Conservation (phyloP, 2,797 vertebrate species). For the Sphenopsis melanotis region DNA sequence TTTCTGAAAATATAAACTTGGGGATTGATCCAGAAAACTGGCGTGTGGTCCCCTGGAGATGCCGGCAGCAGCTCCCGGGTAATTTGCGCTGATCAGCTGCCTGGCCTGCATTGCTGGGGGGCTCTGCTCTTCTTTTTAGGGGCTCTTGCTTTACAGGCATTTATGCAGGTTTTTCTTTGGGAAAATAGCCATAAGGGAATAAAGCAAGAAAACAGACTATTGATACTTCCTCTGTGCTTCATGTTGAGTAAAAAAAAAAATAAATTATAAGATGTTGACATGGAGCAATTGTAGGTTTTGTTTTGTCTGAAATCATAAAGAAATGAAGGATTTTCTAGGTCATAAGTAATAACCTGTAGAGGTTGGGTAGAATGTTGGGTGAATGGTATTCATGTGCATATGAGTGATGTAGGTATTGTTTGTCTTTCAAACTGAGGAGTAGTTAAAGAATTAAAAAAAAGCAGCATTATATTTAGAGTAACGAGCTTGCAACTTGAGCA, state of each 20-base stretch:
- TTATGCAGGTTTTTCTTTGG: constrained; percentile 9
- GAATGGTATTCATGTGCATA: neutral
- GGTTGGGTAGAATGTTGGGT: neutral
- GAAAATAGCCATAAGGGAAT: neutral
- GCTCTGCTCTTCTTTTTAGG: neutral
- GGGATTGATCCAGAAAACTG: constrained; percentile 69
- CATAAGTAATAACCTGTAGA: neutral
- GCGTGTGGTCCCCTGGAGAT: constrained; percentile 5
- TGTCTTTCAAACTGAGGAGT: neutral
- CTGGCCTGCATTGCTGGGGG: neutral
- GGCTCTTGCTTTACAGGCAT: neutral
- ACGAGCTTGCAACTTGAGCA: neutral
- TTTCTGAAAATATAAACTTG: constrained; percentile 72
- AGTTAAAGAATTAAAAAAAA: neutral
- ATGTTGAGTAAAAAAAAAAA: neutral
- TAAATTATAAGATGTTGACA: neutral
- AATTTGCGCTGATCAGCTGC: constrained; percentile 63
- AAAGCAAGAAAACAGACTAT: neutral
- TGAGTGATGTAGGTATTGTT: neutral
- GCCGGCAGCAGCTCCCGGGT: constrained; percentile 33
- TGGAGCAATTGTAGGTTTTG: neutral
- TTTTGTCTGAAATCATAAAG: neutral
- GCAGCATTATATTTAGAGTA: neutral
- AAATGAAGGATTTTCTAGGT: neutral
- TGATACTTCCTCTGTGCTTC: neutral